Evolutionary conservation across 2,797 vertebrate genomes (phyloP).

Genomic region (Hylomyscus alleni): DNA sequence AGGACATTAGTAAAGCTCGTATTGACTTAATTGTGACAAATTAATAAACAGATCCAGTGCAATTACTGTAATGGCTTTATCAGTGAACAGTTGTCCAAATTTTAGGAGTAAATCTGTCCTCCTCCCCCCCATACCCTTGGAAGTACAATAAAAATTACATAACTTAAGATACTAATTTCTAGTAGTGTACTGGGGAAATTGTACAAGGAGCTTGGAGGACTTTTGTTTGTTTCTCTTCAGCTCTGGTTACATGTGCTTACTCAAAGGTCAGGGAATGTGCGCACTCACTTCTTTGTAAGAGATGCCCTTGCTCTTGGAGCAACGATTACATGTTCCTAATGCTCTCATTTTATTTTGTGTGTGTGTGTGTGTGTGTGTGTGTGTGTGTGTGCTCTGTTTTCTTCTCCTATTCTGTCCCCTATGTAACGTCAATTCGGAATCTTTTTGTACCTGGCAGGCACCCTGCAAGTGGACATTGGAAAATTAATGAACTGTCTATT

Average conservation of each 20-base stretch:
- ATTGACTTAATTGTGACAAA: constrained; percentile 88
- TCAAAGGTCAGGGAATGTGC: neutral
- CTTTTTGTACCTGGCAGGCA: constrained; percentile 18
- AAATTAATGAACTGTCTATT: constrained; percentile 57
- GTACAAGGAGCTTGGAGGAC: neutral
- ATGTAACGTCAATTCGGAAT: neutral
- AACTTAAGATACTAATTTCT: constrained; percentile 55
- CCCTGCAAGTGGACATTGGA: constrained; percentile 27
- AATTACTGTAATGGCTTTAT: constrained; percentile 83
- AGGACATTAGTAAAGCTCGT: constrained; percentile 84
- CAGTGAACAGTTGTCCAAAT: constrained; percentile 82
- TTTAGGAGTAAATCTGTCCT: constrained; percentile 76
- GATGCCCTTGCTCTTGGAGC: neutral
- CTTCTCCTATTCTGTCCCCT: neutral
- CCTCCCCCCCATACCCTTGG: neutral
- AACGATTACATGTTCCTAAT: neutral
- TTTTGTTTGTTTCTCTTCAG: constrained; percentile 29
- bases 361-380: too few species aligned
- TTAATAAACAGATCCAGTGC: constrained; percentile 86
- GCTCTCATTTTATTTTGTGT: neutral
- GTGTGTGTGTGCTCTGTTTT: neutral
- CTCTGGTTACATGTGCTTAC: constrained; percentile 34
- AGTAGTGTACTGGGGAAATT: neutral
- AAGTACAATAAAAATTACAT: constrained; percentile 75
- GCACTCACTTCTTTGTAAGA: neutral